Base-by-base conservation (phyloP, 2,797 vertebrate genomes). In the Enteromius afrohamiltoni region DNA sequence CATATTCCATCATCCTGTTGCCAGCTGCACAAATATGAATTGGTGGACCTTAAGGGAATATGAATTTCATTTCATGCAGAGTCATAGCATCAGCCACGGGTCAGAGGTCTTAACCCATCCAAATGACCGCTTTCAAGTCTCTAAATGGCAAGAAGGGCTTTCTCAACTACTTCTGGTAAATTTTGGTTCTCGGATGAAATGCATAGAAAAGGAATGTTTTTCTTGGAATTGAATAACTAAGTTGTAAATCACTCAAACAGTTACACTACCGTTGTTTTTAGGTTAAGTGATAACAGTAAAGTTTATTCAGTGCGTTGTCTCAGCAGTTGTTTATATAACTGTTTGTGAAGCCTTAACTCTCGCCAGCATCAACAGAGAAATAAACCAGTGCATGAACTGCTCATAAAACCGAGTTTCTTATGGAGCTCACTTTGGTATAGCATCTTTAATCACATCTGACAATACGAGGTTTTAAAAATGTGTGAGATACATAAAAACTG, bases 21-120 rank as follows among this genome's bases (percentile, higher is more conserved):
- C 91, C 94, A 95, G 94, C 95, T 95, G 94, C 83, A 47, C 83
- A 95, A 95, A 95, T 94, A 95, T 88, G 80, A 92, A 69, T 58
- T 31, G 67, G 90, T 89, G 89, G 84, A 87, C 93, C 92, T 93
- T 89, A 31, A 68, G 94, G 93, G 94, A 93, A 89, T 94, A 94
- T 94, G 87, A 85, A 71, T 94, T 93, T 90, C 91, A 91, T 90
- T 90, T 91, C 80, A 86, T 86, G 88, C 91, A 82, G 78, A 84
- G 81, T 58, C 79, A 85, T 79, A 85, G 77, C 87, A 89, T 86
- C 87, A 90, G 88, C 85, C 85, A 75, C 9, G 19, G 80, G 87
- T 87, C 88, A 89, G 71, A 89, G 89, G 86, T 87, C 77, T 55
- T 78, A 81, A 47, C 37, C 87, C 79, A 82, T 88, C 83, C 74